Conservation (phyloP, 2,113 vertebrate genomes). For the Camelus bactrianus region DNA sequence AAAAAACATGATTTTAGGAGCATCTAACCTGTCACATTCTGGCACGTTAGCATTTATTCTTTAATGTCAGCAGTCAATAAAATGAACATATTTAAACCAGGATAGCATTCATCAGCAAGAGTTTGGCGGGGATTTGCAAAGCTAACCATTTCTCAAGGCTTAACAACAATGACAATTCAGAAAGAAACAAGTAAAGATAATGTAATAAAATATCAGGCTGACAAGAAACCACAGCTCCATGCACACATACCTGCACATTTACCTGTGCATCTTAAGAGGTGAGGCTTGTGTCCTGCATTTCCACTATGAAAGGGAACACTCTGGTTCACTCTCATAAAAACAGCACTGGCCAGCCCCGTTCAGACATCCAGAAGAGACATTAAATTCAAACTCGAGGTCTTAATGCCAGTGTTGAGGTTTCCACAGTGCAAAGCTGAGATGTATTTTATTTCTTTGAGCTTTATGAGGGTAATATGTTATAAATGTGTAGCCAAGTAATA, state of each 20-base stretch:
- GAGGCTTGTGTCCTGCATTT: background rate
- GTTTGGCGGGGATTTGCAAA: background rate
- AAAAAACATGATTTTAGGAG: background rate
- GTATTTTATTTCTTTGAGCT: constrained; percentile 46
- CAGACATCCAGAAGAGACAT: background rate
- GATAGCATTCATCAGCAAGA: background rate
- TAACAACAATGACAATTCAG: background rate
- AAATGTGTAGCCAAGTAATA: constrained; percentile 37
- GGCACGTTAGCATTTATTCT: background rate
- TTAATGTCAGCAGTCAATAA: constrained; percentile 19
- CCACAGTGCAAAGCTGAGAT: background rate
- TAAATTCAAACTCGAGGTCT: background rate
- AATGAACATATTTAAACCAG: background rate
- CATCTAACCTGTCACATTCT: background rate
- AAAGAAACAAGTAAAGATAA: background rate
- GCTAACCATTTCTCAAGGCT: background rate
- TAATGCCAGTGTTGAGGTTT: background rate
- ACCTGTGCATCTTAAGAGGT: background rate
- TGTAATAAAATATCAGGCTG: background rate
- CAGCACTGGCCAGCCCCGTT: background rate
- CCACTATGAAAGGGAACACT: background rate
- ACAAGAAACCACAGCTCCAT: background rate
- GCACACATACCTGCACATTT: background rate
- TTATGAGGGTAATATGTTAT: constrained; percentile 59
- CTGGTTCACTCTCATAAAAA: background rate